Evolutionary conservation across 30 jellyfish, hydroid and myxozoan species (phyloP), one percentile per base, ranked within the genome.

Genomic region (Aurelia sp.): DNA sequence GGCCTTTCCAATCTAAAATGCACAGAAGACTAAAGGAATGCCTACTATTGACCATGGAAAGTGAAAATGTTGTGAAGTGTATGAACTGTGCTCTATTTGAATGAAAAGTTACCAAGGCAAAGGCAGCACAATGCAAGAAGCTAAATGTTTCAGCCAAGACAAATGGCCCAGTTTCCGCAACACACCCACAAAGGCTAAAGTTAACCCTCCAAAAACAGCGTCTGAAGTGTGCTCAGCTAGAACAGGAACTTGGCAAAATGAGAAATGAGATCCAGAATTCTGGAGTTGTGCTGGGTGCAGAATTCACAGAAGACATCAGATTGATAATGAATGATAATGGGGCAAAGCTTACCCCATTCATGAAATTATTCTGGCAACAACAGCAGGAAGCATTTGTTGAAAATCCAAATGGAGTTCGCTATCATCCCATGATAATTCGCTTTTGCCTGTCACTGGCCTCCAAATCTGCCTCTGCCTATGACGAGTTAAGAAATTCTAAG

Each of bases 381-480:
- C 90, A 79, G 68, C 71, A 41, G 70, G 27, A 40, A 23, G 13
- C 74, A 44, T 41, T 37, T 20, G 74, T 4, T 21, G 31, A 81
- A n/a, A 55, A 78, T 40, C 2, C 2, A 27, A 27, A 27, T 27
- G 33, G 33, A 27, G 33, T 27, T 44, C 47, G 73, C 27, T 79
- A 63, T 65, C 87, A 79, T 66, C 87, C 90, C 2, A 79, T 79
- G 88, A 64, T 79, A 66, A 79, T 79, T n/a, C 72, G 90, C 21
- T 79, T n/a, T 50, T 79, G 74, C 75, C 87, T 79, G 44, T 79
- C 90, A 21, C 51, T 79, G 1, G 86, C 87, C 3, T 15, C 88
- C 48, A 79, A 79, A 52, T 79, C 90, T 35, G 76, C 90, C 59
- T 80, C 89, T 35, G 70, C 86, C 35, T 80, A 80, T 80, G 90